Evolutionary conservation across 2,797 vertebrate genomes (phyloP).

Genomic region (Rhinatrema bivittatum): DNA sequence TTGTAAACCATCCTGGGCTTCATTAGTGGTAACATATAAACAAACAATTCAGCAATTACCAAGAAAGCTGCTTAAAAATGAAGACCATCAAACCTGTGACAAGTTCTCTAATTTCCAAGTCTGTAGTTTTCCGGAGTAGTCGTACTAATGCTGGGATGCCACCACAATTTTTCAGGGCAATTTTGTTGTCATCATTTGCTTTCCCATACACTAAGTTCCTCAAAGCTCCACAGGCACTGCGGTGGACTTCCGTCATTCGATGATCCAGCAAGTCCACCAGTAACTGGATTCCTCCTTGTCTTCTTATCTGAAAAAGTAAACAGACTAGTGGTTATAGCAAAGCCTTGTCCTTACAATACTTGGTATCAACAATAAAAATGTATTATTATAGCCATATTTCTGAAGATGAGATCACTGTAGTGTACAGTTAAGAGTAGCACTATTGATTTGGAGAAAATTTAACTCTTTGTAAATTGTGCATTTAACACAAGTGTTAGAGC

Average conservation of each 20-base stretch:
- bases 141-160: slow-evolving; percentile 94
- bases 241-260: slow-evolving; percentile 95
- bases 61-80: too few relatives aligned
- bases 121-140: slow-evolving; percentile 85
- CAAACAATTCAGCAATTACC: too few relatives aligned
- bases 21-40: too few relatives aligned
- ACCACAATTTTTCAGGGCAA: slow-evolving; percentile 92
- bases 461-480: too few relatives aligned
- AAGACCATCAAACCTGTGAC: slow-evolving; percentile 78
- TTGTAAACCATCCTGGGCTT: too few relatives aligned
- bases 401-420: too few relatives aligned
- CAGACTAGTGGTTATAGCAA: too few relatives aligned
- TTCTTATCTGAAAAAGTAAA: slow-evolving; percentile 85
- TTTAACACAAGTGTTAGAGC: too few relatives aligned
- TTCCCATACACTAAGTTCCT: slow-evolving; percentile 95
- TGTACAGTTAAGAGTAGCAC: too few relatives aligned
- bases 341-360: neutral
- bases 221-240: slow-evolving; percentile 92
- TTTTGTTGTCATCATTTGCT: slow-evolving; percentile 96
- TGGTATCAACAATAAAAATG: neutral
- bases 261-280: slow-evolving; percentile 93
- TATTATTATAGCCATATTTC: neutral
- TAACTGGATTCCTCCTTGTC: slow-evolving; percentile 92
- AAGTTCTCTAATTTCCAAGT: slow-evolving; percentile 93
- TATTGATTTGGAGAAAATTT: too few relatives aligned